Conservation (phyloP, 2,888 invertebrate species). For the Dendrolimus houi region DNA sequence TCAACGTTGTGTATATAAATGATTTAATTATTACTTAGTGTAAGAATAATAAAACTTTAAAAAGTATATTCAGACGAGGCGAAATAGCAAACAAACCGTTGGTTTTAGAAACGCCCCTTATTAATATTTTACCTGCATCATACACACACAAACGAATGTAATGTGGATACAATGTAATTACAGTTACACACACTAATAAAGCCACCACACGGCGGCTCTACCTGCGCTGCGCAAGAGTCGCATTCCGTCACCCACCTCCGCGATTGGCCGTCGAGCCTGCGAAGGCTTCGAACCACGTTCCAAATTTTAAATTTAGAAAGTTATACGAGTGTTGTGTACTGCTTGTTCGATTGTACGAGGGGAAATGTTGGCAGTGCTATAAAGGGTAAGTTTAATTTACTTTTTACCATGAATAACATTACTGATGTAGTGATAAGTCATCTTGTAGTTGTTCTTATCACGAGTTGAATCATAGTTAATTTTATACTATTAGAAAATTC, state of each 20-base stretch:
- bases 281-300: constrained; percentile 45
- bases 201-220: constrained; percentile 25
- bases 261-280: constrained; percentile 55
- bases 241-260: constrained; percentile 66
- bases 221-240: constrained; percentile 69
- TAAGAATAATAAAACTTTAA: too few relatives aligned
- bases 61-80: too few relatives aligned
- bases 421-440: not conserved
- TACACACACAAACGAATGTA: constrained; percentile 22
- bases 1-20: too few relatives aligned
- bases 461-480: constrained; percentile 9
- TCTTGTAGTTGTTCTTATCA: constrained; percentile 11
- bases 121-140: constrained; percentile 10
- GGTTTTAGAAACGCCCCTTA: not conserved
- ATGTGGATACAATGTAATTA: constrained; percentile 43
- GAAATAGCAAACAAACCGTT: too few relatives aligned
- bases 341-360: constrained; percentile 14
- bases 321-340: constrained; percentile 36
- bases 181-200: constrained; percentile 38
- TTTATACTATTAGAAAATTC: constrained; percentile 3
- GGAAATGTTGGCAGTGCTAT: constrained; percentile 26
- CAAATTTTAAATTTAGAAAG: constrained; percentile 55
- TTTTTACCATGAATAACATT: too few relatives aligned
- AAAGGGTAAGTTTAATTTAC: constrained; percentile 22
- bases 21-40: too few relatives aligned